Base-by-base conservation (phyloP, 2,888 invertebrate genomes). In the Quadroppia sp. region DNA sequence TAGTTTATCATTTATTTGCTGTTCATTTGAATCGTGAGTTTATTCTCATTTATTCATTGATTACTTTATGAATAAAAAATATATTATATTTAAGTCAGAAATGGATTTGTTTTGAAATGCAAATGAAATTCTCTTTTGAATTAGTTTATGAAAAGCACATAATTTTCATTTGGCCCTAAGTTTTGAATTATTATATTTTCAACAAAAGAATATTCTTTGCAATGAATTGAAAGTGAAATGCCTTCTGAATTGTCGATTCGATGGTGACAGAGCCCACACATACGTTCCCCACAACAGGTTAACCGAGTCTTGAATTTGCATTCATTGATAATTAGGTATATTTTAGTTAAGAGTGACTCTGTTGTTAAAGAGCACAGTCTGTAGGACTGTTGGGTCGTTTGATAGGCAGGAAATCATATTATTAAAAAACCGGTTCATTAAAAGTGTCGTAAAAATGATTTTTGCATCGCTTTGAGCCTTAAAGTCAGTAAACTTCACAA, bases 341-440 rank as follows among this genome's bases (percentile, higher is more conserved):
- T 17, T 17, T 11, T 25, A 53, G 25, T 25, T 9, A 53, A 53
- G 6, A 9, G 25, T 11, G 6, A 25, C 11, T n/a, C 6, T 50
- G 20, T 7, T 53, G 25, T 25, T 53, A 53, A 1, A 23, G 50
- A 50, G 50, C 50, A 50, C 50, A 7, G 50, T 17, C 53, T 53
- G n/a, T 7, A 36, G 36, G 36, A 36, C 36, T 7, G 36, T 4
- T 36, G 36, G 4, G 50, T 20, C 15, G 53, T 61, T 32, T 61
- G 32, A 32, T 17, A 61, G 61, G 15, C 32, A 32, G 61, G 61
- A 61, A 61, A 61, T 25, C 15, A 32, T 61, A 61, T 61, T 53
- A 53, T 53, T 25, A 25, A 9, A 61, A n/a, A 61, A 61, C 61
- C 61, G 61, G 61, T 32, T 61, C 61, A 61, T 61, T 61, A 61